phyloP scores from a whole-genome alignment of 2,797 vertebrate species.

The Taenioides sp. region DNA sequence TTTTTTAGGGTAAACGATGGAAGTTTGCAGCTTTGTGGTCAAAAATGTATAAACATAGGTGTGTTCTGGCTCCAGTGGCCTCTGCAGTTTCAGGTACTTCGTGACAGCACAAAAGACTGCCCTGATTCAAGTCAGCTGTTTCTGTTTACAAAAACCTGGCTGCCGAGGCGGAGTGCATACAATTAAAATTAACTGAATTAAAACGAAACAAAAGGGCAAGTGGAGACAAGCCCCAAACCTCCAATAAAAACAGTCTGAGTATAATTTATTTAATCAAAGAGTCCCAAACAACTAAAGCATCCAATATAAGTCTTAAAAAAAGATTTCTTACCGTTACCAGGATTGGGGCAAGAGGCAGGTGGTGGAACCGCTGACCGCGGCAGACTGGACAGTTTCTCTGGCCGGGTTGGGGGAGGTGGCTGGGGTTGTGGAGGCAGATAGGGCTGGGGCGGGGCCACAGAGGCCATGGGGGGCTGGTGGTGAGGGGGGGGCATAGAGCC shows the following conservation, averaged over 20 bases:
- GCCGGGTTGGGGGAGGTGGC: constrained; percentile 70
- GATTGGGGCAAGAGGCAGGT: constrained; percentile 59
- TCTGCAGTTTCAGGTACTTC: too few relatives aligned
- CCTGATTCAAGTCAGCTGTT: too few relatives aligned
- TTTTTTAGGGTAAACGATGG: too few relatives aligned
- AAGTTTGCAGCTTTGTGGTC: too few relatives aligned
- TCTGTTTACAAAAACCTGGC: too few relatives aligned
- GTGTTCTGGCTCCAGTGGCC: too few relatives aligned
- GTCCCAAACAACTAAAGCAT: neutral
- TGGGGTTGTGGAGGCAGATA: constrained; percentile 68
- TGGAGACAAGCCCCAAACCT: too few relatives aligned
- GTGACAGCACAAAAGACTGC: too few relatives aligned
- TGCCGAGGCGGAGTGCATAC: too few relatives aligned
- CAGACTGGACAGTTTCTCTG: constrained; percentile 87
- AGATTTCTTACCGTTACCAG: constrained; percentile 46
- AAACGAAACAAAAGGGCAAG: too few relatives aligned
- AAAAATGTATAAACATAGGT: too few relatives aligned
- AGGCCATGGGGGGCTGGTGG: constrained; percentile 64
- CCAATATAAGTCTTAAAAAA: neutral
- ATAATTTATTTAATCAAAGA: neutral
- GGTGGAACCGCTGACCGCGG: constrained; percentile 72
- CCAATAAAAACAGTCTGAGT: neutral
- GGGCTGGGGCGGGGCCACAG: constrained; percentile 56
- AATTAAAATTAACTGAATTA: too few relatives aligned
- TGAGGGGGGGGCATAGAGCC: constrained; percentile 68